Base-by-base conservation (phyloP, 2,888 invertebrate species). In the Dromius quadrimaculatus region DNA sequence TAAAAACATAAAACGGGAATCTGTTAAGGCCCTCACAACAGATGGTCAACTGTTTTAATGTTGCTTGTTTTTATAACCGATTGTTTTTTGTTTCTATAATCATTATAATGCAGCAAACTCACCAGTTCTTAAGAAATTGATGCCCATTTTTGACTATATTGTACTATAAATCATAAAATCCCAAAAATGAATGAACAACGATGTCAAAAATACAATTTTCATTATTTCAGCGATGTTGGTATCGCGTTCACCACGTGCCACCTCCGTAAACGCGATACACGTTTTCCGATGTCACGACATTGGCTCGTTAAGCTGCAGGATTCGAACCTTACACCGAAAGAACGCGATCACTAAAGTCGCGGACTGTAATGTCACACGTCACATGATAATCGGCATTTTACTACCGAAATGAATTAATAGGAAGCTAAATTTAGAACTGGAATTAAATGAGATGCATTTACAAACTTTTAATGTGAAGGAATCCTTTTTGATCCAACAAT, bases 1-100 rank as follows among this genome's bases (percentile, higher is more conserved):
- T 66, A 66, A 66, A 66, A 66, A 66, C 66, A 66, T 57, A 66
- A 65, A 65, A 65, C 50, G 50, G 38, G 66, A 66, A 66, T 54
- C 45, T 64, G 47, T 36, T 63, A 63, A 17, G 45, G 28, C 47
- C 47, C 47, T 47, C 17, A 22, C 23, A 63, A 63, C 63, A 63
- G 63, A 41, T 63, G 63, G 63, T 43, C 63, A 63, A 63, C 63
- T 63, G 45, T 41, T 43, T 43, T 63, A 63, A 63, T 63, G 45
- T 28, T 28, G 43, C 63, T 43, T 63, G 63, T 63, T 41, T 63
- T 63, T 63, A 43, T 28, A 63, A 41, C 32, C 63, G 63, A 63
- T 63, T 63, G 63, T 63, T 59, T 59, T 54, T 57, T 59, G 34
- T 19, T 63, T 63, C 9, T 28, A 8, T 43, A n/a, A n/a, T n/a